These are phyloP conservation scores for Marronus borbonicus DNA, from an alignment of 2,888 invertebrate species.

Conservation along the genomic window DNA sequence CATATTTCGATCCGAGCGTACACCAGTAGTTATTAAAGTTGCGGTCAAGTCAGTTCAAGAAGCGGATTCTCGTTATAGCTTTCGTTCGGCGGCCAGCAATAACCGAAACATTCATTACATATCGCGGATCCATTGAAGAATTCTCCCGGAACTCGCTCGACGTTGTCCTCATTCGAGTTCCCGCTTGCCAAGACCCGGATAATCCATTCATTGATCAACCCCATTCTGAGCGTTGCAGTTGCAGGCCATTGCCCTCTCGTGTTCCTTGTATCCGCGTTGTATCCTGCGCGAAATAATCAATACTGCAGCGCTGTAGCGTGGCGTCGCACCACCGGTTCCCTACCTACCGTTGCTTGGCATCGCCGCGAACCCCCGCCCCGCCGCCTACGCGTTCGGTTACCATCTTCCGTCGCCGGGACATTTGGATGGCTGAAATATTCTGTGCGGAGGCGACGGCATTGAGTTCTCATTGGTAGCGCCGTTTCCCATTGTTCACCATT, in stretches of 20 bases:
- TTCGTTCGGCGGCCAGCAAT: background rate
- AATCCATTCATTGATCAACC: constrained; percentile 57
- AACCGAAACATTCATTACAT: constrained; percentile 23
- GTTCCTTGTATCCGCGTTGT: constrained; percentile 16
- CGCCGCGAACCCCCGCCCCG: constrained; percentile 6
- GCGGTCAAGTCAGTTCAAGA: constrained; percentile 13
- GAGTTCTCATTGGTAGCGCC: background rate
- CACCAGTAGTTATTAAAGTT: background rate
- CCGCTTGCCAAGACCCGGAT: constrained; percentile 5
- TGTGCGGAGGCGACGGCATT: constrained; percentile 17
- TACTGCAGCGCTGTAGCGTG: constrained; percentile 22
- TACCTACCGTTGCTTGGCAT: background rate
- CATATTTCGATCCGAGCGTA: background rate
- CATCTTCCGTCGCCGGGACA: constrained; percentile 4
- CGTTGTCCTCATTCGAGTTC: constrained; percentile 30
- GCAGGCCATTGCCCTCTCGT: constrained; percentile 49
- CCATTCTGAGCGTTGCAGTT: constrained; percentile 54
- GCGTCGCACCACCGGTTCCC: constrained; percentile 3
- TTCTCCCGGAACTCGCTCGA: constrained; percentile 24
- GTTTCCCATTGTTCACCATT: background rate
- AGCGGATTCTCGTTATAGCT: background rate
- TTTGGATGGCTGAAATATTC: background rate
- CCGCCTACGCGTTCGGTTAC: background rate
- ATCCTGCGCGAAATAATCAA: constrained; percentile 20
- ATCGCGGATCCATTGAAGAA: constrained; percentile 29